Percentiles rank a stretch among this genome's conserved stretches.
These are phyloP conservation scores for Arothron firmamentum DNA, from an alignment of 2,113 vertebrate species.

Conservation along the genomic window DNA sequence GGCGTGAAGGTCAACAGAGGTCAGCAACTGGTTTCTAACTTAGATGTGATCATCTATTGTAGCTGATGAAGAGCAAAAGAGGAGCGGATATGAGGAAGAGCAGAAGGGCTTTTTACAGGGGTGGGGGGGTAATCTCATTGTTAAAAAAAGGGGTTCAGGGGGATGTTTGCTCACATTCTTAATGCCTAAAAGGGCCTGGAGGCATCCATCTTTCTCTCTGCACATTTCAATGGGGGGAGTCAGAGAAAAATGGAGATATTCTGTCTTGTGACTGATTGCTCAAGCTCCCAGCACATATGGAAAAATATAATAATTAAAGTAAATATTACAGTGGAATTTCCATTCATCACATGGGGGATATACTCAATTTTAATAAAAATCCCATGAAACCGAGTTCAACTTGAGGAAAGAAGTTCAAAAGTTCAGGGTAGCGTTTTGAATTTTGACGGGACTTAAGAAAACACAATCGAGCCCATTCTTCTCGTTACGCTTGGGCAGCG, in stretches of 20 bases:
- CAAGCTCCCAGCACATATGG: slow-evolving; percentile 29
- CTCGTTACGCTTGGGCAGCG: not conserved
- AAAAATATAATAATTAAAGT: slow-evolving; percentile 47
- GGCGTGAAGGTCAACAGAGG: slow-evolving; percentile 34
- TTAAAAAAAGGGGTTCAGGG: slow-evolving; percentile 56
- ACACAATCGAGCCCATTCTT: too few relatives aligned
- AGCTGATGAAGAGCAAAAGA: slow-evolving; percentile 6
- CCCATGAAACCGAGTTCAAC: slow-evolving; percentile 37
- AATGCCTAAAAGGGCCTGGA: slow-evolving; percentile 59
- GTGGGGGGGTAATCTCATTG: slow-evolving; percentile 37
- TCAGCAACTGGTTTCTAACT: slow-evolving; percentile 55
- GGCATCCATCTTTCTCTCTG: slow-evolving; percentile 63
- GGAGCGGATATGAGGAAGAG: slow-evolving; percentile 21
- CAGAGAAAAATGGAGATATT: slow-evolving; percentile 29
- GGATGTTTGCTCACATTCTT: slow-evolving; percentile 65
- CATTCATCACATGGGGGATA: slow-evolving; percentile 26
- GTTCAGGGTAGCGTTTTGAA: not conserved
- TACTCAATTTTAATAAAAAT: slow-evolving; percentile 17
- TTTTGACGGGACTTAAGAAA: not conserved
- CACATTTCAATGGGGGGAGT: slow-evolving; percentile 15
- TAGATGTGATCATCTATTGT: not conserved
- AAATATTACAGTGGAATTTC: slow-evolving; percentile 47
- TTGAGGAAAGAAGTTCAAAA: slow-evolving; percentile 3
- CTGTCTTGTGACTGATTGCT: slow-evolving; percentile 43
- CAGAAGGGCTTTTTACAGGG: slow-evolving; percentile 40